Conservation (phyloP, 2,797 vertebrate genomes). For the Setipinna tenuifilis region DNA sequence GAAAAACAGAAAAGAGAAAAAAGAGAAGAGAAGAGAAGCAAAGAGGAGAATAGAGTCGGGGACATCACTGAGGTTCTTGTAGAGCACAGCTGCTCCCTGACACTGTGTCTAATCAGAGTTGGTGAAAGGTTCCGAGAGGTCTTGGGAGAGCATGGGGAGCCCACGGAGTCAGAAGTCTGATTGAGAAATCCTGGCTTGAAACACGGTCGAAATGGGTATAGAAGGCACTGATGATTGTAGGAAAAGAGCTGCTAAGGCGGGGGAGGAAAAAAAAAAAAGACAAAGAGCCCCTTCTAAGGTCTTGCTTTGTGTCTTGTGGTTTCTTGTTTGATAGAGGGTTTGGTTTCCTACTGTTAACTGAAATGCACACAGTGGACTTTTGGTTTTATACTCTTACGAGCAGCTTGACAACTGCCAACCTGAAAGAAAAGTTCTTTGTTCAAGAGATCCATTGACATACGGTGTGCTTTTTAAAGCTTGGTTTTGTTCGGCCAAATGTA, state of each 20-base stretch:
- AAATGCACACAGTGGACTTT: constrained; percentile 64
- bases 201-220: constrained; percentile 51
- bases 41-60: background rate
- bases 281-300: constrained; percentile 67
- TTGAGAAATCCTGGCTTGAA: constrained; percentile 41
- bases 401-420: constrained; percentile 70
- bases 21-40: too few relatives aligned
- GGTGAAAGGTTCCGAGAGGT: constrained; percentile 45
- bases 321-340: constrained; percentile 21
- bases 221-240: constrained; percentile 51
- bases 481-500: constrained; percentile 13
- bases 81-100: constrained; percentile 33
- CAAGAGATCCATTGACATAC: constrained; percentile 52
- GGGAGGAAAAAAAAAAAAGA: constrained; percentile 34
- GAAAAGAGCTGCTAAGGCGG: constrained; percentile 48
- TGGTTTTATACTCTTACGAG: constrained; percentile 61
- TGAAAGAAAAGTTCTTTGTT: constrained; percentile 68
- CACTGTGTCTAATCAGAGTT: constrained; percentile 25
- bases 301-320: constrained; percentile 47
- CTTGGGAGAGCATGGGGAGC: constrained; percentile 37
- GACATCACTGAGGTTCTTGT: constrained; percentile 33
- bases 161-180: constrained; percentile 47
- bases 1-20: too few relatives aligned
- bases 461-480: constrained; percentile 61
- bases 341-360: background rate